Conservation (phyloP, 1,140 invertebrate genomes). For the Ceratosolen fusciceps region DNA sequence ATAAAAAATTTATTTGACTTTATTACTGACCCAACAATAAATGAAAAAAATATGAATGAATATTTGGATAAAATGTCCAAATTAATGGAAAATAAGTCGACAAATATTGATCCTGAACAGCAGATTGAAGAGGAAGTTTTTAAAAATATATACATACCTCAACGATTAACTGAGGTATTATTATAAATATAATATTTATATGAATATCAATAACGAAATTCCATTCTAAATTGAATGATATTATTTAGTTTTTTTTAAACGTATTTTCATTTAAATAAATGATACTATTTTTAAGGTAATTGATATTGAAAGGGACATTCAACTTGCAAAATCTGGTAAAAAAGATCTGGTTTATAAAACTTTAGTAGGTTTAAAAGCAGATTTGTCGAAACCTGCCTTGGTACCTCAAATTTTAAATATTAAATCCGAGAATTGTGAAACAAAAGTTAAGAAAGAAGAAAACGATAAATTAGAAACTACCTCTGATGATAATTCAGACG, state of each 20-base stretch:
- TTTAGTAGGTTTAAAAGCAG: conserved; percentile 85
- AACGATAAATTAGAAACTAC: neutral
- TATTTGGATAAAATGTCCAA: conserved; percentile 82
- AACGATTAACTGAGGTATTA: conserved; percentile 90
- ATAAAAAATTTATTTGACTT: conserved; percentile 96
- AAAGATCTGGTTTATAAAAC: conserved; percentile 87
- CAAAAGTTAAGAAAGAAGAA: neutral
- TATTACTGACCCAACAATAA: conserved; percentile 91
- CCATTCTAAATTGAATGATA: no score
- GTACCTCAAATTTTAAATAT: conserved; percentile 65
- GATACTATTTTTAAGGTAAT: conserved; percentile 76
- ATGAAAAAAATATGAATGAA: conserved; percentile 85
- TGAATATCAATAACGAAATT: neutral
- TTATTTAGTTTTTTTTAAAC: neutral
- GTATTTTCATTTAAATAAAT: neutral
- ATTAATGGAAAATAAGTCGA: conserved; percentile 74
- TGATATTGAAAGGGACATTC: conserved; percentile 91
- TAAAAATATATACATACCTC: conserved; percentile 94
- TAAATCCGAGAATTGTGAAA: conserved; percentile 38
- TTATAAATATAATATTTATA: conserved; percentile 2
- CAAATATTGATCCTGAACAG: conserved; percentile 78
- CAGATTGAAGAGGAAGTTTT: conserved; percentile 92
- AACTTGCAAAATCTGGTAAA: conserved; percentile 82
- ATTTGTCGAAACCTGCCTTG: conserved; percentile 80
- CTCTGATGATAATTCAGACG: conserved; percentile 50